Percentiles rank a stretch among this genome's conserved stretches.
phyloP scores from a whole-genome alignment of 2,888 invertebrate genomes.

The Macrosoma leucophasiata region DNA sequence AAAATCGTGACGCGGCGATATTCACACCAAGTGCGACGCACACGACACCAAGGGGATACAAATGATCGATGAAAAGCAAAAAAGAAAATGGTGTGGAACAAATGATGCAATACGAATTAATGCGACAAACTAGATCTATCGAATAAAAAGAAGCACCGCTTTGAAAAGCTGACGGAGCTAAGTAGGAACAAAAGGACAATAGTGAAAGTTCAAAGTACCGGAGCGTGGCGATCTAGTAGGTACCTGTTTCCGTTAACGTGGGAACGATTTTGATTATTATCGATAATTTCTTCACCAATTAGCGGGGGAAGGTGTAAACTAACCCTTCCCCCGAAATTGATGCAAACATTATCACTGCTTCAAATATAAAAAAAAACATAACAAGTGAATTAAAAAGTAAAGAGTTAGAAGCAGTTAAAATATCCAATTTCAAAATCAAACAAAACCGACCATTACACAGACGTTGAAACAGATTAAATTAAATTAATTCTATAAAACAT shows the following conservation, averaged over 20 bases:
- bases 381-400: too few species aligned
- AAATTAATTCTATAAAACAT: conserved; percentile 22
- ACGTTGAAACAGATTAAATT: too few species aligned
- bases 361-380: too few species aligned
- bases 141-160: conserved; percentile 55
- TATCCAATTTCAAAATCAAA: too few species aligned
- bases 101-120: conserved; percentile 63
- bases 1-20: conserved; percentile 25
- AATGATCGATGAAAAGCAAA: conserved; percentile 38
- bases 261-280: conserved; percentile 57
- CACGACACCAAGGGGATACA: conserved; percentile 35
- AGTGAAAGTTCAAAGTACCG: conserved; percentile 64
- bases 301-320: too few species aligned
- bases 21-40: conserved; percentile 23
- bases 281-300: conserved; percentile 46
- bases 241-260: conserved; percentile 62
- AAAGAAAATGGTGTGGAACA: conserved; percentile 54
- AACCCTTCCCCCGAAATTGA: too few species aligned
- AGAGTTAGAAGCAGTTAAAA: too few species aligned
- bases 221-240: conserved; percentile 65
- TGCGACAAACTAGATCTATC: conserved; percentile 60
- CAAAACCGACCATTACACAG: too few species aligned
- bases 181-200: conserved; percentile 63
- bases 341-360: too few species aligned
- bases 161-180: conserved; percentile 53